phyloP scores from a whole-genome alignment of 2,113 vertebrate species.

The Crypturellus undulatus region DNA sequence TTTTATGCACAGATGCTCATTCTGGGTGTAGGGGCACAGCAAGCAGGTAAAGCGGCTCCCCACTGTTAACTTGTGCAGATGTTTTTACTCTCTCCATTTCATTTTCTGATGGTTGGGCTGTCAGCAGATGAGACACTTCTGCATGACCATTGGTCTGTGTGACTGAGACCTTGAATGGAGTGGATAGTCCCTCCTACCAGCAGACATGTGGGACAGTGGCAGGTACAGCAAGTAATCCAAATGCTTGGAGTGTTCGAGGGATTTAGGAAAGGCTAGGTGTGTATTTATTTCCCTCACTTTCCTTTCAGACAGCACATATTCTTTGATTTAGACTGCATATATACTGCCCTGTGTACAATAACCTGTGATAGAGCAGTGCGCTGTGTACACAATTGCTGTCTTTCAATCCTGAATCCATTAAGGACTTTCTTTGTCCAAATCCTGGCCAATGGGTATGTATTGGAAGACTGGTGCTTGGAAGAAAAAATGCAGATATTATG shows the following conservation, averaged over 20 bases:
- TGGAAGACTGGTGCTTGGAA: background rate
- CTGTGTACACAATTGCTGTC: background rate
- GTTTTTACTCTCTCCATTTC: background rate
- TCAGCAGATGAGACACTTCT: background rate
- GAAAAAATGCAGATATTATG: background rate
- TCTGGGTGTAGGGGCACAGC: background rate
- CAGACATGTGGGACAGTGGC: background rate
- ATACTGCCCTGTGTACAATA: background rate
- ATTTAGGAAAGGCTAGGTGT: background rate
- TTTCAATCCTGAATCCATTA: background rate
- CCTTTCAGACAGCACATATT: background rate
- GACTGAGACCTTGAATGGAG: background rate
- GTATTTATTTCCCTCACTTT: background rate
- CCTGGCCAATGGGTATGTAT: background rate
- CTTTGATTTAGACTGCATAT: background rate
- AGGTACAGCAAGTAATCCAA: background rate
- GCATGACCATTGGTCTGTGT: background rate
- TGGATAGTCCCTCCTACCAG: background rate
- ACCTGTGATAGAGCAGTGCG: background rate
- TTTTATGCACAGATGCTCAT: background rate
- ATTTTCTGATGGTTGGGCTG: background rate
- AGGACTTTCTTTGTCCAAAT: background rate
- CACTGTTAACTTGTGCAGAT: background rate
- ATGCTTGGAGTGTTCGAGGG: background rate
- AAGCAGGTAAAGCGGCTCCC: background rate